phyloP scores from a whole-genome alignment of 2,113 vertebrate genomes.

The Chloroceryle aenea region DNA sequence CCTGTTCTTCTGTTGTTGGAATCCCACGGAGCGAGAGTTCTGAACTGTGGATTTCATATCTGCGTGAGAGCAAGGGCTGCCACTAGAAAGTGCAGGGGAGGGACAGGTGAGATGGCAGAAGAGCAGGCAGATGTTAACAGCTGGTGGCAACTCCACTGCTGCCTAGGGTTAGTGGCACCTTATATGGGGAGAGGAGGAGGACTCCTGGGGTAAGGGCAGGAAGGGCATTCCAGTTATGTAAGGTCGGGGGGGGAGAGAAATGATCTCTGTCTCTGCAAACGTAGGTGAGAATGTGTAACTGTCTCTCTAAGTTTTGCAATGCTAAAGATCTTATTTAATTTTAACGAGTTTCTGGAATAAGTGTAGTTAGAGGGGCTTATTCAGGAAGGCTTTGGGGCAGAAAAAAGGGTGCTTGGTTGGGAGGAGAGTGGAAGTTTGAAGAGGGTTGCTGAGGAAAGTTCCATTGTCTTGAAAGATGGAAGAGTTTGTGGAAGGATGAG shows the following conservation, averaged over 20 bases:
- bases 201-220: not conserved
- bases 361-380: not conserved
- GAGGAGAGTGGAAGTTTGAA: not conserved
- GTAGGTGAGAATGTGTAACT: not conserved
- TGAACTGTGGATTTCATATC: not conserved
- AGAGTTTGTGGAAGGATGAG: not conserved
- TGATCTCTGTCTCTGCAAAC: not conserved
- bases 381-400: not conserved
- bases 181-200: not conserved
- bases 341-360: not conserved
- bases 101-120: not conserved
- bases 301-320: not conserved
- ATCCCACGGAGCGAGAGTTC: conserved; percentile 20
- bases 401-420: not conserved
- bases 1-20: conserved; percentile 5
- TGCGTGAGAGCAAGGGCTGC: not conserved
- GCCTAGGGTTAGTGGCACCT: not conserved
- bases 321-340: not conserved
- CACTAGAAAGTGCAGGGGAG: not conserved
- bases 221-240: not conserved
- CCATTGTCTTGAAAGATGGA: not conserved
- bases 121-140: not conserved
- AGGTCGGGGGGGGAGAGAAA: not conserved
- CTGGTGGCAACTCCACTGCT: not conserved
- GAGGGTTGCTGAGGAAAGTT: not conserved